A percentile compares a stretch with the other conserved stretches of the same genome.
Conservation (phyloP, 2,113 vertebrate species). For the Hyla sarda region DNA sequence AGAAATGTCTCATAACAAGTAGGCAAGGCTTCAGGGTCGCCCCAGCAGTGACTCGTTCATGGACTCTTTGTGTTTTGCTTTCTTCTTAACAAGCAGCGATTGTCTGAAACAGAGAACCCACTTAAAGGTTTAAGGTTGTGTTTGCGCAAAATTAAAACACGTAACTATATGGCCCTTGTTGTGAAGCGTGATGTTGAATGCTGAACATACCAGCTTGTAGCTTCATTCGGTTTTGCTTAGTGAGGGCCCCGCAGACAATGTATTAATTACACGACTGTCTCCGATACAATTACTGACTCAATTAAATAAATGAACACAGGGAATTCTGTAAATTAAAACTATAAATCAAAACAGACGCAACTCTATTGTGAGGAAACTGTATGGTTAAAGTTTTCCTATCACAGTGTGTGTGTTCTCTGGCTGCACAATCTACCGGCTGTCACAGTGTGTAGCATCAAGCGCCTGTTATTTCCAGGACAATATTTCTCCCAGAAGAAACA, state of each 20-base stretch:
- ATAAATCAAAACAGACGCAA: conserved; percentile 22
- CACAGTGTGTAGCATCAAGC: neutral
- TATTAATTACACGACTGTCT: conserved; percentile 28
- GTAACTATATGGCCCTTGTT: no score
- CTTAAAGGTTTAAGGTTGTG: no score
- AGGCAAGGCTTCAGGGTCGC: no score
- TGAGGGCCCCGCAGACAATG: conserved; percentile 10
- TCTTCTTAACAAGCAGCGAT: no score
- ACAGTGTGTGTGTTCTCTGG: neutral
- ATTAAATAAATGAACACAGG: conserved; percentile 33
- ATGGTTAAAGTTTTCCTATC: neutral
- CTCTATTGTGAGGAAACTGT: neutral
- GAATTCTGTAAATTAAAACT: conserved; percentile 32
- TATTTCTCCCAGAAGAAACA: neutral
- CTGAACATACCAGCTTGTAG: neutral
- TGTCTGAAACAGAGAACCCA: no score
- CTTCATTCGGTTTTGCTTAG: neutral
- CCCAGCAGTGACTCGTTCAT: no score
- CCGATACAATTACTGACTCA: conserved; percentile 28
- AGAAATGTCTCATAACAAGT: no score
- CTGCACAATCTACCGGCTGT: neutral
- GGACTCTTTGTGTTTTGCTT: no score
- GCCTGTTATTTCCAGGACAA: neutral
- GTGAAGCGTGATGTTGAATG: no score
- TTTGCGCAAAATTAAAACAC: no score